phyloP scores from a whole-genome alignment of 92 coral and sea anemone genomes.

The Micromussa lordhowensis region DNA sequence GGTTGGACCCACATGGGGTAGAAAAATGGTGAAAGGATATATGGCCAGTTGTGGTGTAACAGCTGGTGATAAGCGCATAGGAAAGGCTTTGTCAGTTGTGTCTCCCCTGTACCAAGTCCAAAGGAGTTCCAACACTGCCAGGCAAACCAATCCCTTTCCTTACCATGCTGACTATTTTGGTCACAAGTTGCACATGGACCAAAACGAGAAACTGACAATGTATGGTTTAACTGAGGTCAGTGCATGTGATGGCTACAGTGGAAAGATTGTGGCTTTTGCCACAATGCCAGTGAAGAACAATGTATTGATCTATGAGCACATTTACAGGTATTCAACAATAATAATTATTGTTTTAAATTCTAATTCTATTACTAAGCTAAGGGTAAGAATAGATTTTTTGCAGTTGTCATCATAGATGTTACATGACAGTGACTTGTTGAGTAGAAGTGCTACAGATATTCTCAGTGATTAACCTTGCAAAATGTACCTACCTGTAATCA shows the following conservation, averaged over 20 bases:
- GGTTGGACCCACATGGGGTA: no score
- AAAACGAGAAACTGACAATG: conserved; percentile 69
- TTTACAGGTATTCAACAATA: no score
- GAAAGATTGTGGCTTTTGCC: conserved; percentile 55
- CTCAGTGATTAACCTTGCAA: conserved; percentile 5
- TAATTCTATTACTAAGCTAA: no score
- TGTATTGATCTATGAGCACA: conserved; percentile 39
- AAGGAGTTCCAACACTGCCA: conserved; percentile 64
- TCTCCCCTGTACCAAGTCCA: conserved; percentile 57
- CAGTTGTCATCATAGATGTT: not conserved
- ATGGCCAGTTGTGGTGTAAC: conserved; percentile 49
- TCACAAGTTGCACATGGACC: conserved; percentile 73
- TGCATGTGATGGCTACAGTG: conserved; percentile 77
- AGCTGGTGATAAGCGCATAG: no score
- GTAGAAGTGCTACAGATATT: not conserved
- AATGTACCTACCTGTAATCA: conserved; percentile 23
- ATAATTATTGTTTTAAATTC: no score
- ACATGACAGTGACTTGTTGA: no score
- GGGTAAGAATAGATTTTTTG: no score
- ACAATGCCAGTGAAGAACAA: no score
- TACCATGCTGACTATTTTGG: conserved; percentile 74
- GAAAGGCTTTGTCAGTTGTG: conserved; percentile 61
- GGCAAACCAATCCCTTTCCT: conserved; percentile 63
- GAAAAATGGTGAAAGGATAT: no score
- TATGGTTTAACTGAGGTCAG: conserved; percentile 75